A percentile compares a stretch with the other conserved stretches of the same genome.
phyloP scores from a whole-genome alignment of 1,140 invertebrate species.

The Tetraneura akinire region DNA sequence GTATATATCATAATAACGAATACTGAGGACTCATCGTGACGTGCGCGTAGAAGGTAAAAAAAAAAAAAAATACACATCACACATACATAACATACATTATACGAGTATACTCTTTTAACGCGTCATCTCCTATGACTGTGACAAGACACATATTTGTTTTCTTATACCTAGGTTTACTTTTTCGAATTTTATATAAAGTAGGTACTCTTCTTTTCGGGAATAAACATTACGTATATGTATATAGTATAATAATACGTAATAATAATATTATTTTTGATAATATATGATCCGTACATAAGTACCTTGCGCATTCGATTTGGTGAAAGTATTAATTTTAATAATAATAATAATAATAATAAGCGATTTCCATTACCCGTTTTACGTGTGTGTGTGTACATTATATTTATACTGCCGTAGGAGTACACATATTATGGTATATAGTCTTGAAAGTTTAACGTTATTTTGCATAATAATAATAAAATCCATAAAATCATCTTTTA shows the following conservation, averaged over 20 bases:
- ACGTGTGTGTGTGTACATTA: no score
- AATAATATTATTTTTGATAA: no score
- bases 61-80: neutral
- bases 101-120: neutral
- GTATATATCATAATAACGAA: slow-evolving; percentile 39
- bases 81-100: neutral
- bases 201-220: neutral
- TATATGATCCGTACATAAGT: no score
- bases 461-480: no score
- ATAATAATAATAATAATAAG: no score
- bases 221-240: neutral
- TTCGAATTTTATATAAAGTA: neutral
- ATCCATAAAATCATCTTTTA: no score
- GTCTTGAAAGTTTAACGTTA: no score
- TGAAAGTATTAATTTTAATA: no score
- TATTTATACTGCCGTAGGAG: no score
- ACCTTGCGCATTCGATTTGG: no score
- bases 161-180: neutral
- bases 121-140: slow-evolving; percentile 15
- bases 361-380: no score
- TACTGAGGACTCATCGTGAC: slow-evolving; percentile 39
- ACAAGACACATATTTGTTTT: neutral
- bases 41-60: slow-evolving; percentile 8
- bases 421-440: no score
- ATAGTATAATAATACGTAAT: slow-evolving; percentile 1